Evolutionary conservation across 92 coral and sea anemone genomes (phyloP), one percentile per base, ranked within the genome.

Genomic region (Paragorgia papillata): DNA sequence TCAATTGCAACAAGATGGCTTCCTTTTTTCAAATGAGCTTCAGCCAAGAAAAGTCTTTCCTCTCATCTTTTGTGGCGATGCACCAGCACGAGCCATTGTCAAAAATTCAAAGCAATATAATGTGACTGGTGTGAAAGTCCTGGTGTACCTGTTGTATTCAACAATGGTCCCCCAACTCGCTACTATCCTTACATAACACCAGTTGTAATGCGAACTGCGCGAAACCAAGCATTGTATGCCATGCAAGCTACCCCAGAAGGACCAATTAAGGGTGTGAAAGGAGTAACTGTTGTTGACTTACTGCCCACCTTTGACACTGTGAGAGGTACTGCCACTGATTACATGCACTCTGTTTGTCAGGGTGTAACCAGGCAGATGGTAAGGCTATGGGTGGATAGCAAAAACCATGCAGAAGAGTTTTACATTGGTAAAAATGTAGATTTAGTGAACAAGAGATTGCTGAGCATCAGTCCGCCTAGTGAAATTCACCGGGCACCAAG

Each of bases 1-100:
- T 1, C 34, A 27, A 18, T 40, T 66, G 30, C 49, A 51, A 66
- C 53, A 59, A n/a, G 24, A 43, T 29, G 73, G 73, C 46, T 66
- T 66, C n/a, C 17, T n/a, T 34, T 21, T 66, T 41, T 19, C 44
- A 17, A 44, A 59, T 59, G 66, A 59, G 66, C 17, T 59, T 13
- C n/a, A n/a, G n/a, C n/a, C n/a, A n/a, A n/a, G n/a, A n/a, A n/a
- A n/a, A n/a, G n/a, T n/a, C n/a, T n/a, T n/a, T n/a, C n/a, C n/a
- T n/a, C n/a, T n/a, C n/a, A n/a, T n/a, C n/a, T n/a, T n/a, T n/a
- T n/a, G n/a, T n/a, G n/a, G n/a, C n/a, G n/a, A n/a, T n/a, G n/a
- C n/a, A n/a, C n/a, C n/a, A n/a, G n/a, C n/a, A n/a, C 9, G 24
- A 18, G 30, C 66, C 4, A 59, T 51, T 5, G 58, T 51, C 6